phyloP scores from a whole-genome alignment of 2,797 vertebrate species.

The Lateolabrax maculatus region DNA sequence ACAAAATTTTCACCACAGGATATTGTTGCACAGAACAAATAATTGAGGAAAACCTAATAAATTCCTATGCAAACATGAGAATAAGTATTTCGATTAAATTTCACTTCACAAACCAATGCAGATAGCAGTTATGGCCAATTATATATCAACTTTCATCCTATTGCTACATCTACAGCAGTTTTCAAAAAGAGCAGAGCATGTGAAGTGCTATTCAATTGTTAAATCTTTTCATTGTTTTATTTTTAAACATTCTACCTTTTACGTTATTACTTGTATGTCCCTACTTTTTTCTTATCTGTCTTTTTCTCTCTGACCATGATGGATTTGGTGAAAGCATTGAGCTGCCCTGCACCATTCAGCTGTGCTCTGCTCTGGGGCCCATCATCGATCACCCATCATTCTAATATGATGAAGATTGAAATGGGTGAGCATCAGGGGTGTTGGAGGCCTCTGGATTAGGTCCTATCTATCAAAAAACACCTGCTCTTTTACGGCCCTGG shows the following conservation, averaged over 20 bases:
- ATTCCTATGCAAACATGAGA: neutral
- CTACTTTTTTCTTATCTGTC: neutral
- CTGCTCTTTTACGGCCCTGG: constrained; percentile 58
- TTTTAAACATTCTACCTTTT: neutral
- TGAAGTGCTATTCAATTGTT: neutral
- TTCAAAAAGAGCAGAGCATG: neutral
- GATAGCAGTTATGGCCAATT: neutral
- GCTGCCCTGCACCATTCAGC: constrained; percentile 6
- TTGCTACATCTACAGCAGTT: constrained; percentile 1
- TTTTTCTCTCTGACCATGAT: neutral
- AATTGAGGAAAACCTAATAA: neutral
- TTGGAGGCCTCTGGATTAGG: constrained; percentile 46
- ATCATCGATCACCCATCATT: constrained; percentile 29
- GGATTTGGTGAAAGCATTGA: constrained; percentile 45
- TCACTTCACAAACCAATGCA: neutral
- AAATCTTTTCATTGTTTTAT: neutral
- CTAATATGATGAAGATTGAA: constrained; percentile 55
- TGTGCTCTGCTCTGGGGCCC: constrained; percentile 6
- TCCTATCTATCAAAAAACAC: constrained; percentile 72
- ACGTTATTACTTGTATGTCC: neutral
- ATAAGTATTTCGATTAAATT: neutral
- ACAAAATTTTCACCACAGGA: neutral
- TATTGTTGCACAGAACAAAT: neutral
- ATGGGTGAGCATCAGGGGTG: constrained; percentile 33
- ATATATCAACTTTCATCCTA: neutral